A percentile compares a stretch with the other conserved stretches of the same genome.
Conservation (phyloP, 2,888 invertebrate species). For the Cheilosia pagana region DNA sequence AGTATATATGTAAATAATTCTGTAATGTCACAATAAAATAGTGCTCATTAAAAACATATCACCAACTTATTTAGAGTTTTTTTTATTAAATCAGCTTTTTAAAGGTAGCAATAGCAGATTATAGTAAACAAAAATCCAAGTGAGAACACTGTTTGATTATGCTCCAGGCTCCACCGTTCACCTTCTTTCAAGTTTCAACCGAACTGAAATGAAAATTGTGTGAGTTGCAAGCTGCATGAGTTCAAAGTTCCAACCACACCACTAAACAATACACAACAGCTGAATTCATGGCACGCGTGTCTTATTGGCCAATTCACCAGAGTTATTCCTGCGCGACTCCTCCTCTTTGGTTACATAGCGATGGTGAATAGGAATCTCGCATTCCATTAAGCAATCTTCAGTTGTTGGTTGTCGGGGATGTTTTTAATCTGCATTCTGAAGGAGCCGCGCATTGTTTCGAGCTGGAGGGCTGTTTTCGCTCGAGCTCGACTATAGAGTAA, state of each 20-base stretch:
- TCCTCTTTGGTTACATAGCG: constrained; percentile 49
- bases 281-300: not conserved
- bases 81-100: no score
- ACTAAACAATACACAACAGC: not conserved
- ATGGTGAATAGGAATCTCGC: constrained; percentile 52
- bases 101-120: no score
- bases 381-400: constrained; percentile 20
- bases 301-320: constrained; percentile 42
- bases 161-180: no score
- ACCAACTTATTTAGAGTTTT: no score
- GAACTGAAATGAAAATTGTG: constrained; percentile 12
- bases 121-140: no score
- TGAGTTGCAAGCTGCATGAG: constrained; percentile 36
- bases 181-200: not conserved
- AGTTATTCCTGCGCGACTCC: constrained; percentile 45
- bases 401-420: constrained; percentile 9
- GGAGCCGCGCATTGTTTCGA: not conserved
- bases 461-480: not conserved
- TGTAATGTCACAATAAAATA: no score
- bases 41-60: no score
- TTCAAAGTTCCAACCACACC: not conserved
- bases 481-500: no score
- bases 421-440: not conserved
- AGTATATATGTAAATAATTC: no score
- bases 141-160: no score